Percentiles rank a stretch among this genome's conserved stretches.
Conservation (phyloP, 2,113 vertebrate genomes). For the Saccopteryx leptura region DNA sequence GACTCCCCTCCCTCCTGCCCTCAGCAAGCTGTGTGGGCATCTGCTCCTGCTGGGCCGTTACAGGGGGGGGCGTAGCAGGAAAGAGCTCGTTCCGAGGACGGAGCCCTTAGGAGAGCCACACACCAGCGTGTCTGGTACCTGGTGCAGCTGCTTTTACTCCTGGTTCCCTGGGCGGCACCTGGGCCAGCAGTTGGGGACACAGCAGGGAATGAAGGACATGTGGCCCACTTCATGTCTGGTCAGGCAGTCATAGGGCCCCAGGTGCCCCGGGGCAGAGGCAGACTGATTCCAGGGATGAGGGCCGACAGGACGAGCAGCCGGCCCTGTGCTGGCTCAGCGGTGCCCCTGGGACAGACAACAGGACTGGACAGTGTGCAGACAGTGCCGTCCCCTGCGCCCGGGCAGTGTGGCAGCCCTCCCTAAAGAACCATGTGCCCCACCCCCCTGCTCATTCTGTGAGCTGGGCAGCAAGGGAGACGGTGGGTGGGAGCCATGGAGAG, state of each 20-base stretch:
- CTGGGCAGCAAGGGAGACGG: not conserved
- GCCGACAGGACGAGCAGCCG: not conserved
- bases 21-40: fast-evolving
- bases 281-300: not conserved
- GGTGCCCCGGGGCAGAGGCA: not conserved
- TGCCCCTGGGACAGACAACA: too few species aligned
- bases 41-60: not conserved
- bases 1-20: not conserved
- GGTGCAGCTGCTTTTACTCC: not conserved
- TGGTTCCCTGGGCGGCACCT: not conserved
- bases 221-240: not conserved
- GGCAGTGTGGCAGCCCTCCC: not conserved
- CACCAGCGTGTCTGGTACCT: fast-evolving
- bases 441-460: fast-evolving
- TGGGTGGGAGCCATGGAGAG: too few species aligned
- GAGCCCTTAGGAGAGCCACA: not conserved
- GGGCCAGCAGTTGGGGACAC: not conserved
- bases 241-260: not conserved
- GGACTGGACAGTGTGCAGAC: not conserved
- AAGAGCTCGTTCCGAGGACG: not conserved
- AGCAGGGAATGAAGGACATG: not conserved
- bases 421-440: too few species aligned
- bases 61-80: not conserved
- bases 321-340: too few species aligned
- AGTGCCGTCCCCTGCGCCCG: not conserved